Evolutionary conservation across 2,888 invertebrate genomes (phyloP).

Genomic region (Protophormia terraenovae): DNA sequence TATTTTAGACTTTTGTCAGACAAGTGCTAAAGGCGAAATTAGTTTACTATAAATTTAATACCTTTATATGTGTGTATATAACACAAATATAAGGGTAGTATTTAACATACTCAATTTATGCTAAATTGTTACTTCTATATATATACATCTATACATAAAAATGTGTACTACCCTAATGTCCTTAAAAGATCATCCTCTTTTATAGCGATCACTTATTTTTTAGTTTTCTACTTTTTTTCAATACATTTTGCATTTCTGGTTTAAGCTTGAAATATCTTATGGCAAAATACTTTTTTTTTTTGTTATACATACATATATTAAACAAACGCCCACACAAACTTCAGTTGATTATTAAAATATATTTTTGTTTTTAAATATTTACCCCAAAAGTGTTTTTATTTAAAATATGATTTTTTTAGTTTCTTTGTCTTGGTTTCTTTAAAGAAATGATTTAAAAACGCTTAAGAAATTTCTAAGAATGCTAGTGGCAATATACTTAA

Average conservation of each 20-base stretch:
- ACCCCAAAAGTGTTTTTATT: too few relatives aligned
- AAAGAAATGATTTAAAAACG: too few relatives aligned
- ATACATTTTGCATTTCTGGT: background rate
- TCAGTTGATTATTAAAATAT: conserved; percentile 29
- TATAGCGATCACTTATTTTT: background rate
- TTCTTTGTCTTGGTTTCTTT: background rate
- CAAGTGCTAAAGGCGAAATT: conserved; percentile 10
- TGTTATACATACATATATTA: conserved; percentile 19
- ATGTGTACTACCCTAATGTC: conserved; percentile 12
- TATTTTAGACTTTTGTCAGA: background rate
- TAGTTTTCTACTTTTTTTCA: background rate
- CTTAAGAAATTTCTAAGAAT: conserved; percentile 32
- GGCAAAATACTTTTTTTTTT: conserved; percentile 47
- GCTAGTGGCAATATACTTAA: conserved; percentile 40
- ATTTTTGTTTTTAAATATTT: background rate
- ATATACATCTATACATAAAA: too few relatives aligned
- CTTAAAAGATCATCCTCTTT: background rate
- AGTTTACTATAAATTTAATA: background rate
- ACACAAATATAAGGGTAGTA: background rate
- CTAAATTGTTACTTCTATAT: too few relatives aligned
- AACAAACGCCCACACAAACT: conserved; percentile 67
- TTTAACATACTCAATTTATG: too few relatives aligned
- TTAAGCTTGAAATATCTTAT: conserved; percentile 19
- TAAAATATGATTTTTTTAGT: background rate
- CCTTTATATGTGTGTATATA: background rate